A percentile compares a stretch with the other conserved stretches of the same genome.
phyloP scores from a whole-genome alignment of 2,797 vertebrate species.

The Danio aesculapii region DNA sequence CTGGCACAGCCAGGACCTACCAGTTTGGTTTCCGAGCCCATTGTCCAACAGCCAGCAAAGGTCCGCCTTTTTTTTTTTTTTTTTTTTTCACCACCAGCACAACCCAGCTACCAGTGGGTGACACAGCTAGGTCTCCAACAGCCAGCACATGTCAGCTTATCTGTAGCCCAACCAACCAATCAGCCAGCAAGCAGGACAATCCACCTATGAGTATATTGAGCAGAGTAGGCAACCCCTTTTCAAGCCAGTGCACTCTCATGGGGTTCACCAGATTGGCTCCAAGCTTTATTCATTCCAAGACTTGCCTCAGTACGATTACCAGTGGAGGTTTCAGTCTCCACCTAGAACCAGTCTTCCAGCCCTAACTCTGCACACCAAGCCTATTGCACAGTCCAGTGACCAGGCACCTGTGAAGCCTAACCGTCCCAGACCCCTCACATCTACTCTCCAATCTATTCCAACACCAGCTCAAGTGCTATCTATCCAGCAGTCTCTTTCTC shows the following conservation, averaged over 20 bases:
- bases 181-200: not conserved
- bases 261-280: not conserved
- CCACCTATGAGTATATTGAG: not conserved
- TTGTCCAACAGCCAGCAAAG: not conserved
- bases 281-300: slow-evolving; percentile 4
- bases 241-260: not conserved
- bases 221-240: not conserved
- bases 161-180: not conserved
- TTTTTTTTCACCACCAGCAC: too few species aligned
- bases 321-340: not conserved
- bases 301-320: not conserved
- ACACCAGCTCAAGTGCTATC: too few species aligned
- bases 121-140: not conserved
- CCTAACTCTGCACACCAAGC: not conserved
- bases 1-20: not conserved
- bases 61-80: not conserved
- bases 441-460: too few species aligned
- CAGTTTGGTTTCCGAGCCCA: not conserved
- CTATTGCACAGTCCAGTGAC: not conserved
- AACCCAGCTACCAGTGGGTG: not conserved
- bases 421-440: too few species aligned
- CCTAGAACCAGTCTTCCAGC: not conserved
- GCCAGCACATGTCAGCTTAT: not conserved
- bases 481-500: not conserved
- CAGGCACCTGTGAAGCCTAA: not conserved